Conservation (phyloP, 1,140 invertebrate genomes). For the Solen grandis region DNA sequence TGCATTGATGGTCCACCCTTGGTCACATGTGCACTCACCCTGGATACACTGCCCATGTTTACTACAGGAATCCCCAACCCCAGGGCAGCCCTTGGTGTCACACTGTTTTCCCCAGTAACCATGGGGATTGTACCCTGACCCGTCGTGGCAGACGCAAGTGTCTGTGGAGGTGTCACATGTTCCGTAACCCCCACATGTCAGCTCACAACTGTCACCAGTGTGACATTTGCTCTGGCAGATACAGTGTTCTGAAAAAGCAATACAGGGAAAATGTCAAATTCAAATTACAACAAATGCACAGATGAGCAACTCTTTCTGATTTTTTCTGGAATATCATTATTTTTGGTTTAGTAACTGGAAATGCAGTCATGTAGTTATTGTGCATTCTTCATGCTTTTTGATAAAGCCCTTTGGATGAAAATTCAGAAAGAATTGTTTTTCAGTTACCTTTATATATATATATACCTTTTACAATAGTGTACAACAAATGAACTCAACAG, state of each 20-base stretch:
- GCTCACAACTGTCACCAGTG: conserved; percentile 50
- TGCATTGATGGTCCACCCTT: conserved; percentile 61
- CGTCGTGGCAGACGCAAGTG: conserved; percentile 46
- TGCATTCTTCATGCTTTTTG: too few relatives aligned
- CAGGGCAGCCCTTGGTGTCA: conserved; percentile 50
- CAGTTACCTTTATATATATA: too few relatives aligned
- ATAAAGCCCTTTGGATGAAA: too few relatives aligned
- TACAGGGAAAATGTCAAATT: too few relatives aligned
- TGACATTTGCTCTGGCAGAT: conserved; percentile 55
- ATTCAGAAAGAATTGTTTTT: too few relatives aligned
- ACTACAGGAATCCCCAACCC: conserved; percentile 41
- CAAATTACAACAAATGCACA: too few relatives aligned
- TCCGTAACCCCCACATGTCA: conserved; percentile 52
- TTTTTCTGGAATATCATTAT: too few relatives aligned
- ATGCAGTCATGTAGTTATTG: too few relatives aligned
- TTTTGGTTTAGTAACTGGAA: too few relatives aligned
- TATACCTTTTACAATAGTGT: too few relatives aligned
- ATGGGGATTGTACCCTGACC: conserved; percentile 26
- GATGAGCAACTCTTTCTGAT: too few relatives aligned
- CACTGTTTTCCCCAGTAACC: conserved; percentile 57
- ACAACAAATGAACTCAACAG: too few relatives aligned
- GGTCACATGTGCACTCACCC: conserved; percentile 56
- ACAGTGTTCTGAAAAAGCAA: conserved; percentile 55
- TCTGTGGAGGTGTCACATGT: conserved; percentile 48
- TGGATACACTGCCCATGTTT: conserved; percentile 56